Evolutionary conservation across 1,140 invertebrate genomes (phyloP), one percentile per base, ranked within the genome.

Genomic region (Zaprionus ghesquierei): DNA sequence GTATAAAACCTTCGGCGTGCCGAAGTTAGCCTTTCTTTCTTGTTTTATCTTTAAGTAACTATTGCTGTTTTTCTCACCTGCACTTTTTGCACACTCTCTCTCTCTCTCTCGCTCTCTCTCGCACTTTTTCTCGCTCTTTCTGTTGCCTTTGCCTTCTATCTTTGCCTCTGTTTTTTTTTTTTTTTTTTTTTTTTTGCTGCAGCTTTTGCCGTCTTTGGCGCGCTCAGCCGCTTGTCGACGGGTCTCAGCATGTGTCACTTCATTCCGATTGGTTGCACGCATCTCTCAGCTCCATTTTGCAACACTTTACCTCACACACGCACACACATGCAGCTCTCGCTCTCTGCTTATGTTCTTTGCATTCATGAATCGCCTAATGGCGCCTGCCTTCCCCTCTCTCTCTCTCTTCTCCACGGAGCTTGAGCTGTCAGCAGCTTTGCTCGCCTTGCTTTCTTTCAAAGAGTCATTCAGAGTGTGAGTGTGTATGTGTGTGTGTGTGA

Each of bases 201-300:
- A 12, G 12, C 18, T 35, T 29, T 51, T 20, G 15, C 23, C 5
- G 20, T 23, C 46, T 51, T 44, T n/a, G 27, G 5, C 27, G 50
- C 53, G 18, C 23, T 68, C 55, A 60, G 55, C 33, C 49, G 33
- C 22, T 38, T 61, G 63, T 72, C 63, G 25, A 44, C 69, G 29
- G 23, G 29, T 51, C 53, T 59, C 59, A 63, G 71, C 66, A 62
- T 58, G 66, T 75, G 72, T 75, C 72, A 70, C 72, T 75, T 29
- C 59, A 46, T 75, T 75, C 72, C 72, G 31, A 64, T 63, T 75
- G 59, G 66, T 35, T 75, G 72, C 53, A 70, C 66, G 33, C 68
- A 70, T 38, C 50, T 33, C 66, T 35, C 35, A 22, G 13, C 54
- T 54, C 8, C 20, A 29, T 33, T 27, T 15, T 35, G 29, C 58